Conservation (phyloP, 2,113 vertebrate genomes). For the Amphilophus citrinellus region DNA sequence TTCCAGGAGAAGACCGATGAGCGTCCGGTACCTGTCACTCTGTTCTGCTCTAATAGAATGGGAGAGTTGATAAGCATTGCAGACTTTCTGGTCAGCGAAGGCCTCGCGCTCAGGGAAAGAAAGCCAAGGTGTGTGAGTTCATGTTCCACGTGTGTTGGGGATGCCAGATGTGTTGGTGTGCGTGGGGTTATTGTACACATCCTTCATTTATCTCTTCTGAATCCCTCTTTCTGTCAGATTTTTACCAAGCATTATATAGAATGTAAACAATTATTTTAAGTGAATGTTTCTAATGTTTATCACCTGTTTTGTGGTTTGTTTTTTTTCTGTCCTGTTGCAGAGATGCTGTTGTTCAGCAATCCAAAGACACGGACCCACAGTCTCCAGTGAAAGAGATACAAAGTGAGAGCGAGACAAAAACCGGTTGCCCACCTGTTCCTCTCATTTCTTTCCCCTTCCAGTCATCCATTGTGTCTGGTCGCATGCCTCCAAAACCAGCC, state of each 20-base stretch:
- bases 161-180: not conserved
- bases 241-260: not conserved
- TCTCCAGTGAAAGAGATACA: not conserved
- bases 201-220: not conserved
- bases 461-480: not conserved
- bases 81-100: conserved; percentile 87
- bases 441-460: not conserved
- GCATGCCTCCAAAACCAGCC: conserved; percentile 17
- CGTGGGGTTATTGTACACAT: not conserved
- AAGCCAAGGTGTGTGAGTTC: conserved; percentile 70
- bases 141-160: not conserved
- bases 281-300: not conserved
- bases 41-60: conserved; percentile 81
- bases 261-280: not conserved
- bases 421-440: not conserved
- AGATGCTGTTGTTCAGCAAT: not conserved
- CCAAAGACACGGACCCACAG: not conserved
- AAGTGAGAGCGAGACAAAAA: not conserved
- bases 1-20: conserved; percentile 77
- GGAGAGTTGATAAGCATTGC: conserved; percentile 84
- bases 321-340: conserved; percentile 26
- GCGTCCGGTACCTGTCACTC: conserved; percentile 84
- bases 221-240: not conserved
- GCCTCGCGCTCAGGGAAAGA: conserved; percentile 88
- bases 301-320: not conserved